Conservation (phyloP, 2,113 vertebrate genomes). For the Proterorhinus semilunaris region DNA sequence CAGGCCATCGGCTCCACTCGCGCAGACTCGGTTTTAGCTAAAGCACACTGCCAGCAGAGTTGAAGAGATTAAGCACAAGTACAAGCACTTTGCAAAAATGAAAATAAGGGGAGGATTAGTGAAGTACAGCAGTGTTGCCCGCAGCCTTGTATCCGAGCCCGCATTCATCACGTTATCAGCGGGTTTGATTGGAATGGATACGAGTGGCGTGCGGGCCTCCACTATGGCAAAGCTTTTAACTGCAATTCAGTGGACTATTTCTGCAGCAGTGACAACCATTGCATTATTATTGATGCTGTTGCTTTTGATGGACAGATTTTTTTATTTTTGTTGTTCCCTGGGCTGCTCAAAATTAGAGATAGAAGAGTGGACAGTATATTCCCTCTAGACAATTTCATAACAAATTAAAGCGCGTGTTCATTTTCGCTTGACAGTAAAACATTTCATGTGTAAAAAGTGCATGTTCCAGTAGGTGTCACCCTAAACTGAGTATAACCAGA, state of each 20-base stretch:
- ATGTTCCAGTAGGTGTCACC: slow-evolving; percentile 67
- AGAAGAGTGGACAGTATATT: no score
- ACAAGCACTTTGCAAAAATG: slow-evolving; percentile 20
- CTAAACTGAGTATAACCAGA: slow-evolving; percentile 31
- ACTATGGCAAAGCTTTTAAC: no score
- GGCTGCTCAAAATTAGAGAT: no score
- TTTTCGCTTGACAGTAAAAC: background rate
- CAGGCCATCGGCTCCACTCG: slow-evolving; percentile 37
- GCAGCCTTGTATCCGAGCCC: slow-evolving; percentile 39
- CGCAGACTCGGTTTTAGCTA: slow-evolving; percentile 27
- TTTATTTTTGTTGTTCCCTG: no score
- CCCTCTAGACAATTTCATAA: slow-evolving; percentile 14
- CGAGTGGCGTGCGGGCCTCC: background rate
- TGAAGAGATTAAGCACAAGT: slow-evolving; percentile 33
- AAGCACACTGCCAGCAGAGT: slow-evolving; percentile 21
- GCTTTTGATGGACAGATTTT: no score
- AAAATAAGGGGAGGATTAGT: slow-evolving; percentile 15
- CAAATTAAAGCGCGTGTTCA: slow-evolving; percentile 14
- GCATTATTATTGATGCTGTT: no score
- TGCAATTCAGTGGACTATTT: no score
- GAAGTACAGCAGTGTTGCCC: slow-evolving; percentile 11
- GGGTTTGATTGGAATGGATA: slow-evolving; percentile 23
- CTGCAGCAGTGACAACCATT: no score
- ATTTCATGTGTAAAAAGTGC: background rate
- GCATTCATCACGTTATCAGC: slow-evolving; percentile 38